Percentiles rank a stretch among this genome's conserved stretches.
Conservation (phyloP, 2,113 vertebrate genomes). For the Oncorhynchus keta region DNA sequence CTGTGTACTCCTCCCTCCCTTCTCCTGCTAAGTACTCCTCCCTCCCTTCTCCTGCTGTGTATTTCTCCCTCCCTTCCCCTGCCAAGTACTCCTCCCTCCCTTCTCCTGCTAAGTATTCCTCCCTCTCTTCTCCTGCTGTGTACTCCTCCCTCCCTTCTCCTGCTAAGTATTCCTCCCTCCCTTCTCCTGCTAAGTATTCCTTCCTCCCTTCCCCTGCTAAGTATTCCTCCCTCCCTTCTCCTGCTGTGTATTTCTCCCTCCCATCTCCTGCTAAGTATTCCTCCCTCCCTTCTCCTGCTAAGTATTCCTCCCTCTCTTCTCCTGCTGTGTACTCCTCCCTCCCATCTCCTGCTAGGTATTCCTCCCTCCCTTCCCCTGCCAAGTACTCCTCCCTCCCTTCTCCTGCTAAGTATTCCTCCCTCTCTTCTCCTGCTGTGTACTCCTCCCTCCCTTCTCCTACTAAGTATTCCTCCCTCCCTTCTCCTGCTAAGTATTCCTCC, state of each 20-base stretch:
- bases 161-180: background rate
- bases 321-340: too few relatives aligned
- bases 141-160: background rate
- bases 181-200: background rate
- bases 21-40: background rate
- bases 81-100: background rate
- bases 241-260: background rate
- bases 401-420: background rate
- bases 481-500: background rate
- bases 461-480: background rate
- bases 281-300: background rate
- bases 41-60: background rate
- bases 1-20: background rate
- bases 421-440: background rate
- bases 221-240: background rate
- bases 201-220: too few relatives aligned
- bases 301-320: too few relatives aligned
- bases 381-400: too few relatives aligned
- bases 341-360: background rate
- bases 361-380: constrained; percentile 12
- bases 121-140: background rate
- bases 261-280: background rate
- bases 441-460: background rate
- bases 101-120: background rate
- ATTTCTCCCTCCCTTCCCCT: too few relatives aligned